Conservation (phyloP, 2,113 vertebrate species). For the Neodontobutis hainanensis region DNA sequence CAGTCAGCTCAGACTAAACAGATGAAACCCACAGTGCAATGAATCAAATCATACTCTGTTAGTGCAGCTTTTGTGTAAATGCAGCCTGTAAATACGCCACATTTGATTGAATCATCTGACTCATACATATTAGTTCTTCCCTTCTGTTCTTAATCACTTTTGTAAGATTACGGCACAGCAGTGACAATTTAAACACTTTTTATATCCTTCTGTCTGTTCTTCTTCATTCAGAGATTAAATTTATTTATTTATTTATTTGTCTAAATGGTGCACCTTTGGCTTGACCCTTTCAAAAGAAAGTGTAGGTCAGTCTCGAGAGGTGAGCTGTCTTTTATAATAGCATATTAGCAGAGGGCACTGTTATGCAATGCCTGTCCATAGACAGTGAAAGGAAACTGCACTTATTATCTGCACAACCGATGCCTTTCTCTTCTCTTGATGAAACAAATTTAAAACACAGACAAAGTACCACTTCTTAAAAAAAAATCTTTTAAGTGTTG, state of each 20-base stretch:
- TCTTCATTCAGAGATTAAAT: conserved; percentile 19
- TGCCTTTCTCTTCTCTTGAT: background rate
- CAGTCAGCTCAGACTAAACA: background rate
- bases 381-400: background rate
- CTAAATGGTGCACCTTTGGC: conserved; percentile 12
- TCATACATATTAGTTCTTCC: background rate
- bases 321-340: conserved; percentile 5
- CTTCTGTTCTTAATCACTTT: conserved; percentile 28
- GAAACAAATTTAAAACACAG: background rate
- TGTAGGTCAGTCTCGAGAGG: conserved; percentile 33
- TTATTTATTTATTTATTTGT: conserved; percentile 46
- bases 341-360: conserved; percentile 2
- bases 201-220: conserved; percentile 13
- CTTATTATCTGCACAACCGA: background rate
- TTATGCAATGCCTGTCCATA: background rate
- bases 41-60: background rate
- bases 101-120: too few relatives aligned
- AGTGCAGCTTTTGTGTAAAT: background rate
- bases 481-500: background rate
- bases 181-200: conserved; percentile 27
- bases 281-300: conserved; percentile 16
- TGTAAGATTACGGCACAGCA: conserved; percentile 18
- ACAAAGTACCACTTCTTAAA: too few relatives aligned
- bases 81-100: background rate
- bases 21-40: conserved; percentile 17